Conservation (phyloP, 2,113 vertebrate genomes). For the Menura novaehollandiae region DNA sequence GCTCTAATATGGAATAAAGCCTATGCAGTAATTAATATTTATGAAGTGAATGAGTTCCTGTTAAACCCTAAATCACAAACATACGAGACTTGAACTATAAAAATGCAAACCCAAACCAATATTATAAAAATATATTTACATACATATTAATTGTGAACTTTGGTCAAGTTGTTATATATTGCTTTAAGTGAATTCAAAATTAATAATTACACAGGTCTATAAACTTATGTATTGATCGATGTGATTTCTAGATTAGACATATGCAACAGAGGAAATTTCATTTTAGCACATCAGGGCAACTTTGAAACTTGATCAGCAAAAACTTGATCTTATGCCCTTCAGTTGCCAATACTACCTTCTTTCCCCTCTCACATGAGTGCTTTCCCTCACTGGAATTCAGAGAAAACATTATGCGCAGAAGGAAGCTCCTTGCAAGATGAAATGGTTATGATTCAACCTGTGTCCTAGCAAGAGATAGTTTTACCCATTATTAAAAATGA, state of each 20-base stretch:
- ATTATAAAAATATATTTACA: slow-evolving; percentile 27
- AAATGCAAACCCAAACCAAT: slow-evolving; percentile 41
- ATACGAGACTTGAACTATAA: slow-evolving; percentile 21
- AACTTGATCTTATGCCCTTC: background rate
- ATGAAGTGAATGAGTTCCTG: slow-evolving; percentile 55
- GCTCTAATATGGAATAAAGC: slow-evolving; percentile 44
- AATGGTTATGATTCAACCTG: background rate
- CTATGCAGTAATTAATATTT: slow-evolving; percentile 70
- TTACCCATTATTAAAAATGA: background rate
- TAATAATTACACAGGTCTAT: background rate
- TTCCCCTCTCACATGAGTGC: background rate
- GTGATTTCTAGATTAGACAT: background rate
- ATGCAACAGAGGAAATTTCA: background rate
- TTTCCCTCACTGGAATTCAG: background rate
- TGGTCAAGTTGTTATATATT: background rate
- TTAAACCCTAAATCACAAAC: slow-evolving; percentile 57
- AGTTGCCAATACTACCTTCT: background rate
- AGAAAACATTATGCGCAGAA: background rate
- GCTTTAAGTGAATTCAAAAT: slow-evolving; percentile 32
- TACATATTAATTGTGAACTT: slow-evolving; percentile 18
- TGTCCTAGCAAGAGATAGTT: background rate
- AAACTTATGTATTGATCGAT: background rate
- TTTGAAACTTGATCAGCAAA: background rate
- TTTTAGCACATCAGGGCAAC: background rate
- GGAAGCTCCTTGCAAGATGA: background rate